Base-by-base conservation (phyloP, 2,113 vertebrate species). In the Cariama cristata region DNA sequence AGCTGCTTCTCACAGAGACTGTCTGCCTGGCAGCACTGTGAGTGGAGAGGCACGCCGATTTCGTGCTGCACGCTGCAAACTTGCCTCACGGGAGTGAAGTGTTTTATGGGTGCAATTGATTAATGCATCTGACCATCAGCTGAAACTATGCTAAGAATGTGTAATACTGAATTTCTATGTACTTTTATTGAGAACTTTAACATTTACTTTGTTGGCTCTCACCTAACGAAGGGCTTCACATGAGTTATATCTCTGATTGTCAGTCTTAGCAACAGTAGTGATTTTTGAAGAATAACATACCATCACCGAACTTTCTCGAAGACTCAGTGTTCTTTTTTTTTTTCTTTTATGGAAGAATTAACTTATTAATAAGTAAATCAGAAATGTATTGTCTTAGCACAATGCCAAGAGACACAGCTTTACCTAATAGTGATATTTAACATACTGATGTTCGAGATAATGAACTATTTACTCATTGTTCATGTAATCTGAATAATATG, bases 1-100 rank as follows among this genome's bases (percentile, higher is more conserved):
- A 22, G 27, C 24, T 53, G n/a, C 47, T 67, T 71, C 60, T 85
- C 7, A 2, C 1, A 3, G 30, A 27, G 19, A 3, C 13, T 53
- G 23, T 3, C 28, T 69, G 20, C 52, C 35, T 60, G 67, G 56
- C 50, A 82, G 76, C 62, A 42, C 14, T 1, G 0, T 26, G 72
- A n/a, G 64, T 45, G 26, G 47, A 80, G n/a, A 33, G 32, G 17
- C 68, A 50, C 1, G 2, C 27, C 2, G 0, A 5, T 35, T 26
- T 19, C 40, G 12, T 0, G 0, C 24, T 23, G 8, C 18, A 6
- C 2, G 3, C 49, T 63, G 32, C 47, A 53, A n/a, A 8, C 27
- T 79, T 55, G 28, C 44, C 75, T 83, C 64, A 38, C 32, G 27
- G 30, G 50, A 66, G 44, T 2, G 2, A 68, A 84, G 12, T 0